Conservation (phyloP, 2,113 vertebrate species). For the Coryphaenoides rupestris region DNA sequence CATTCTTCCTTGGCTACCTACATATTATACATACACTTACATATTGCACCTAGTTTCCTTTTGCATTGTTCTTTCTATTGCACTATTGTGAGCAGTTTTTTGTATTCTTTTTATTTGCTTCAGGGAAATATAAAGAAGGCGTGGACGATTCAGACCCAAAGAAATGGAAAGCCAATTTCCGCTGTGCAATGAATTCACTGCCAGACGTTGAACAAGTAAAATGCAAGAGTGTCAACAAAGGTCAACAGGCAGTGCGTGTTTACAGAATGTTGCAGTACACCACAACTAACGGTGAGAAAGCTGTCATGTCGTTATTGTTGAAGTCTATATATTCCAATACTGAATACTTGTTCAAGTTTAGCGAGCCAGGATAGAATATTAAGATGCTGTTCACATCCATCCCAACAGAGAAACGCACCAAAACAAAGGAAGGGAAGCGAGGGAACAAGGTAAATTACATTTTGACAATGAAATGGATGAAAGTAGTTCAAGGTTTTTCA, state of each 20-base stretch:
- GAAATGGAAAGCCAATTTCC: slow-evolving; percentile 98
- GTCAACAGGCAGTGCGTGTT: slow-evolving; percentile 85
- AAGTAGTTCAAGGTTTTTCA: no score
- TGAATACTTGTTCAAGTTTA: background rate
- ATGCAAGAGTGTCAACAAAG: slow-evolving; percentile 88
- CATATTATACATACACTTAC: no score
- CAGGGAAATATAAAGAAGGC: slow-evolving; percentile 84
- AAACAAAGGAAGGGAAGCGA: slow-evolving; percentile 69
- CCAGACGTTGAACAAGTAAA: slow-evolving; percentile 95
- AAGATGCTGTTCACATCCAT: slow-evolving; percentile 5
- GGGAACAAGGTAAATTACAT: slow-evolving; percentile 78
- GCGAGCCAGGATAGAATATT: slow-evolving; percentile 1
- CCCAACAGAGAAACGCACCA: slow-evolving; percentile 80
- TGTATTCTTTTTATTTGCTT: background rate
- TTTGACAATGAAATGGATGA: background rate
- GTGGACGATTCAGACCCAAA: slow-evolving; percentile 83
- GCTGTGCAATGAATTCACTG: slow-evolving; percentile 96
- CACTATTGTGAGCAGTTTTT: background rate
- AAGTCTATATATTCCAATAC: background rate
- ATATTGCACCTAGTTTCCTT: no score
- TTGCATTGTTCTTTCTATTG: background rate
- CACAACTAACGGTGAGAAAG: slow-evolving; percentile 73
- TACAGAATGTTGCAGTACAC: slow-evolving; percentile 86
- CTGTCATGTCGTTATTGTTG: background rate
- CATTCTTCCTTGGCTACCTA: no score